Percentiles rank a stretch among this genome's conserved stretches.
These are phyloP conservation scores for Drosophila prosaltans DNA, from an alignment of 1,140 invertebrate species.

Conservation along the genomic window DNA sequence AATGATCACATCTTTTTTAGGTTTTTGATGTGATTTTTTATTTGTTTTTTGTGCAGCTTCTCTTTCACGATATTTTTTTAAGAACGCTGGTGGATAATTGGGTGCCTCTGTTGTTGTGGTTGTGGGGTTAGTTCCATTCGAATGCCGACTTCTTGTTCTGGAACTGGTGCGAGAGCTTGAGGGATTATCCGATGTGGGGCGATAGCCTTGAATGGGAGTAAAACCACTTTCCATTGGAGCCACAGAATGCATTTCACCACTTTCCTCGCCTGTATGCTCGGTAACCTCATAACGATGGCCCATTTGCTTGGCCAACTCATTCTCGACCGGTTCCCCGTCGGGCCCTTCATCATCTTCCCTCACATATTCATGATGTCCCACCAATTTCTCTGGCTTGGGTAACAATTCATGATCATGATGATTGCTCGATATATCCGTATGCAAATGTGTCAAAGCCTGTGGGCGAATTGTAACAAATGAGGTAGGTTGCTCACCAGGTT, in stretches of 20 bases:
- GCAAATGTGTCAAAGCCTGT: constrained; percentile 56
- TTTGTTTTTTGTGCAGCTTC: constrained; percentile 35
- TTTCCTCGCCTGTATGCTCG: constrained; percentile 69
- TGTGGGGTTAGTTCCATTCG: background rate
- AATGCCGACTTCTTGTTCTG: constrained; percentile 34
- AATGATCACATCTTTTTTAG: constrained; percentile 39
- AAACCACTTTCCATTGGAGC: constrained; percentile 66
- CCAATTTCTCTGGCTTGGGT: constrained; percentile 72
- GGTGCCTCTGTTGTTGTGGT: constrained; percentile 66
- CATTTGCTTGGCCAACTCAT: constrained; percentile 44
- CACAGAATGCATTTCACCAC: constrained; percentile 53
- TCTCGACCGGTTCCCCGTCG: constrained; percentile 51
- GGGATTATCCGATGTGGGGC: background rate
- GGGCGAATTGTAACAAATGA: constrained; percentile 58
- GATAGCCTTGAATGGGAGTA: constrained; percentile 56
- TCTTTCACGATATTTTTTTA: constrained; percentile 66
- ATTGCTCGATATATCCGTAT: constrained; percentile 59
- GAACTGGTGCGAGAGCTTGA: background rate
- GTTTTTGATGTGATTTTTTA: constrained; percentile 39
- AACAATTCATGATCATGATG: constrained; percentile 58
- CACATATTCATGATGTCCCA: constrained; percentile 51
- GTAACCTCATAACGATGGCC: constrained; percentile 72
- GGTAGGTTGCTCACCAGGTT: constrained; percentile 45
- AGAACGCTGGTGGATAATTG: constrained; percentile 67
- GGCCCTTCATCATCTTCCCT: constrained; percentile 39